Base-by-base conservation (phyloP, 1,140 invertebrate genomes). In the Cheumatopsyche charites region DNA sequence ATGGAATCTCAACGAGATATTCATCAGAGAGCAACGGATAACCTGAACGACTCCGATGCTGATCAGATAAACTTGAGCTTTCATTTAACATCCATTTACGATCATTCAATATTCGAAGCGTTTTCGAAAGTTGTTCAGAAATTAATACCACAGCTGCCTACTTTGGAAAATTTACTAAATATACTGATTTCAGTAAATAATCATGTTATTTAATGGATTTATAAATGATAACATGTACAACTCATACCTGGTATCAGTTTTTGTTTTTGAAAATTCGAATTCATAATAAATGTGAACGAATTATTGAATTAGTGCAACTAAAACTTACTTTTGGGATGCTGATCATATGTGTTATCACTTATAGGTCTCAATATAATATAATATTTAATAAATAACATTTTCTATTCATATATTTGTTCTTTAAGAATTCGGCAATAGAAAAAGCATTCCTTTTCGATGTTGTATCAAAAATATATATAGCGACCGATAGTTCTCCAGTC, bases 111-210 rank as follows among this genome's bases (percentile, higher is more conserved):
- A 84, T 99, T 99, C 86, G 98, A 99, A 87, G 98, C 98, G 13
- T 99, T 99, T 83, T 98, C 96, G 77, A 99, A 99, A 92, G 97
- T 99, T 76, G 97, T 99, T 61, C 98, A 99, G 81, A 99, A 99
- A 83, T 84, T 99, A 70, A 99, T 99, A 79, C 97, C 96, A 58
- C 97, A 99, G 81, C 86, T 99, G 74, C 94, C 97, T 62, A 96
- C 95, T 12, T 86, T 99, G 78, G 98, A 99, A 87, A 98, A 98
- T 86, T 88, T 99, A 69, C 85, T 99, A n/a, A 99, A 99, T 84
- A 97, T 99, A 81, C 92, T 99, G 75, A 98, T 99, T 85, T 96
- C 96, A 66, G 97, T 98, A 87, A 90, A 89, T 88, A 78, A 25
- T 15, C 23, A n/a, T n/a, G n/a, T n/a, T n/a, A n/a, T n/a, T n/a